phyloP scores from a whole-genome alignment of 2,113 vertebrate species.

The Crypturellus undulatus region DNA sequence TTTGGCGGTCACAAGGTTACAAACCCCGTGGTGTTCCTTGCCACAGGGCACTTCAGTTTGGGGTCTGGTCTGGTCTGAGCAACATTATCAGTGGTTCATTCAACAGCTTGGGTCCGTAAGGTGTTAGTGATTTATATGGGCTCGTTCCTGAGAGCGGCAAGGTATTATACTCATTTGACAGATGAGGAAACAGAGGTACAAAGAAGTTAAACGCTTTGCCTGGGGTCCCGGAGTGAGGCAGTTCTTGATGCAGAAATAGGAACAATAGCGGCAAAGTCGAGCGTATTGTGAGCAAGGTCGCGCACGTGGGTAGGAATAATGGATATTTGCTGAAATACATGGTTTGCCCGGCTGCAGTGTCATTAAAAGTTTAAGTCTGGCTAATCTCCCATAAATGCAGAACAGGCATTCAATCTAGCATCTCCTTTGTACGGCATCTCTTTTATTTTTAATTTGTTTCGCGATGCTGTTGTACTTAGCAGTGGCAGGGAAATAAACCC shows the following conservation, averaged over 20 bases:
- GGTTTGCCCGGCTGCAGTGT: conserved; percentile 21
- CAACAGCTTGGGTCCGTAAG: neutral
- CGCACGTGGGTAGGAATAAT: neutral
- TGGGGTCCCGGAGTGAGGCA: neutral
- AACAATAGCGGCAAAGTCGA: neutral
- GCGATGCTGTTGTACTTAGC: conserved; percentile 17
- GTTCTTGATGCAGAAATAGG: neutral
- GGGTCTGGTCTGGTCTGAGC: rapidly evolving
- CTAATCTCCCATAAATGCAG: conserved; percentile 47
- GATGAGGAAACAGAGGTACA: neutral
- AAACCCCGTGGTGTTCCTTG: neutral
- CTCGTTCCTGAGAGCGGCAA: neutral
- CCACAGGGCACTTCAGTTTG: neutral
- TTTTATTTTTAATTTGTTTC: conserved; percentile 57
- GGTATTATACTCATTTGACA: neutral
- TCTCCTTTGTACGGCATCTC: conserved; percentile 45
- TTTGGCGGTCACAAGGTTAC: neutral
- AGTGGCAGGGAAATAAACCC: conserved; percentile 56
- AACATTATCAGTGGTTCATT: neutral
- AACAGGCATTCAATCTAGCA: conserved; percentile 28
- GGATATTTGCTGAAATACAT: conserved; percentile 13
- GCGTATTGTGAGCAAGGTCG: conserved; percentile 14
- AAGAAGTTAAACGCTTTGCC: neutral
- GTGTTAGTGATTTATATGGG: neutral
- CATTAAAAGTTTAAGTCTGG: conserved; percentile 9